A percentile compares a stretch with the other conserved stretches of the same genome.
These are phyloP conservation scores for Entomobrya proxima DNA, from an alignment of 2,888 invertebrate species.

Conservation along the genomic window DNA sequence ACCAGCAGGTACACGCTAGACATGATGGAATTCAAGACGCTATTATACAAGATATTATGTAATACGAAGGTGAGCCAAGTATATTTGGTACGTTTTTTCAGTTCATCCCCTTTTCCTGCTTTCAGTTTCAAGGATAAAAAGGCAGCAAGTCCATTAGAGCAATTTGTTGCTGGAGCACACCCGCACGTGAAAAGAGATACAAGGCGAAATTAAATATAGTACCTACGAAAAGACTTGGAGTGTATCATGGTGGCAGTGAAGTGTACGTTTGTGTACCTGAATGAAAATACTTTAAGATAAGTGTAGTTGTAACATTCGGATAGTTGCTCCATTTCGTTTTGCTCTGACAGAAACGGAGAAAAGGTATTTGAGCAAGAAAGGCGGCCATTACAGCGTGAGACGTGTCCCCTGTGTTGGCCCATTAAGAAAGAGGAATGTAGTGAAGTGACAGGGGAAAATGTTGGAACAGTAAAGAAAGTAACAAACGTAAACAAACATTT, in stretches of 20 bases:
- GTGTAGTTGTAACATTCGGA: neutral
- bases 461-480: neutral
- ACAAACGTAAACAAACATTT: neutral
- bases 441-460: neutral
- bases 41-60: too few species aligned
- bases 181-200: neutral
- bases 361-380: neutral
- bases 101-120: conserved; percentile 11
- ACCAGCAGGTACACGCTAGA: too few species aligned
- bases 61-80: too few species aligned
- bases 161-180: conserved; percentile 24
- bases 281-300: neutral
- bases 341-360: neutral
- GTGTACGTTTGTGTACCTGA: too few species aligned
- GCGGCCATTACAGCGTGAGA: neutral
- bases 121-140: conserved; percentile 38
- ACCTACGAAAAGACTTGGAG: too few species aligned
- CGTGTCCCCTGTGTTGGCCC: neutral
- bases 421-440: neutral
- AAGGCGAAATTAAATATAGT: neutral
- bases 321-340: neutral
- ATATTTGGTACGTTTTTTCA: neutral
- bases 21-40: too few species aligned
- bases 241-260: too few species aligned
- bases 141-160: conserved; percentile 51